Evolutionary conservation across 92 coral and sea anemone species (phyloP).

Genomic region (Epizoanthus illoricatus): DNA sequence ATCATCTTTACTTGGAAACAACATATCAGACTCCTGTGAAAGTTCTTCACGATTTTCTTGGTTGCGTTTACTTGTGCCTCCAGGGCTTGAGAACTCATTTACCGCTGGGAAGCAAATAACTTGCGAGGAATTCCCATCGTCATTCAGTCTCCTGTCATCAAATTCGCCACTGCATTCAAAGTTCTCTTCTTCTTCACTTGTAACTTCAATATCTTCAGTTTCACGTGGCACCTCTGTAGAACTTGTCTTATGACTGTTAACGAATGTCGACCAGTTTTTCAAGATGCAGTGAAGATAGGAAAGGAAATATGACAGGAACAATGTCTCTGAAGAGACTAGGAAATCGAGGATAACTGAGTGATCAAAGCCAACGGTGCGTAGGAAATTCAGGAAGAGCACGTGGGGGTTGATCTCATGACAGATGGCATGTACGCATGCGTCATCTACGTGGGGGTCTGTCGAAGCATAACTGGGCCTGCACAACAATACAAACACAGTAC

Average conservation of each 20-base stretch:
- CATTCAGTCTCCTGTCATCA: neutral
- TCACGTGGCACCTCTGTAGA: neutral
- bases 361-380: constrained; percentile 68
- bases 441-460: neutral
- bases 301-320: constrained; percentile 74
- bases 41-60: neutral
- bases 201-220: neutral
- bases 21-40: constrained; percentile 8
- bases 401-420: constrained; percentile 73
- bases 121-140: neutral
- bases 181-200: neutral
- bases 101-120: no score
- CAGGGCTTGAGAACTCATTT: neutral
- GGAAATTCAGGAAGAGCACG: constrained; percentile 59
- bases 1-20: neutral
- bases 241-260: constrained; percentile 7
- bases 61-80: neutral
- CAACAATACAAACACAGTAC: neutral
- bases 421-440: neutral
- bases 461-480: neutral
- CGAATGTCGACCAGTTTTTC: constrained; percentile 70
- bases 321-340: constrained; percentile 92
- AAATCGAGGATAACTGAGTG: constrained; percentile 88
- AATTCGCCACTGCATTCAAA: neutral
- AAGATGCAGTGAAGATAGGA: constrained; percentile 66